Percentiles rank a stretch among this genome's conserved stretches.
Evolutionary conservation across 1,140 invertebrate genomes (phyloP).

Genomic region (Drosophila ficusphila): DNA sequence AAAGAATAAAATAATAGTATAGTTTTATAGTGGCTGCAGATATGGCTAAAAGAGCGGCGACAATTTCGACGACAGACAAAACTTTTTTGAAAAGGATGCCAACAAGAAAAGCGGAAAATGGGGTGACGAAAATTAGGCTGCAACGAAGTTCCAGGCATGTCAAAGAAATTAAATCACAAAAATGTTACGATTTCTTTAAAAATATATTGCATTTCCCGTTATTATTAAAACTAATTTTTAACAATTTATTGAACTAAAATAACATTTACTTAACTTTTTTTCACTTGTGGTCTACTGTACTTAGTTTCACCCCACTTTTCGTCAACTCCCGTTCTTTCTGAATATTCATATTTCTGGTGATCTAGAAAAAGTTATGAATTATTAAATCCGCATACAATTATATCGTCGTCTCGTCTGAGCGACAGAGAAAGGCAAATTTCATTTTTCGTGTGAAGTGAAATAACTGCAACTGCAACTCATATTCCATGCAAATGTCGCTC

Average conservation of each 20-base stretch:
- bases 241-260: not conserved
- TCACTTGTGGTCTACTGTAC: constrained; percentile 10
- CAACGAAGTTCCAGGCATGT: not conserved
- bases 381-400: constrained; percentile 80
- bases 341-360: constrained; percentile 72
- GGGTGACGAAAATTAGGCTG: constrained; percentile 2
- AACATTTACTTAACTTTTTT: not conserved
- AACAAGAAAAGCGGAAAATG: not conserved
- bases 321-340: constrained; percentile 48
- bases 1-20: constrained; percentile 48
- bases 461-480: constrained; percentile 45
- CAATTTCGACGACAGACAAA: constrained; percentile 40
- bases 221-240: not conserved
- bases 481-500: constrained; percentile 38
- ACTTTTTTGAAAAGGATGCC: constrained; percentile 14
- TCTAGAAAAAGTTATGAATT: constrained; percentile 76
- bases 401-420: constrained; percentile 36
- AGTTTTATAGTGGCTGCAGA: constrained; percentile 37
- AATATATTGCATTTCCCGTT: not conserved
- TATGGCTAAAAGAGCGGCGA: constrained; percentile 29
- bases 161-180: not conserved
- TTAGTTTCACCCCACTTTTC: constrained; percentile 22
- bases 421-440: constrained; percentile 16
- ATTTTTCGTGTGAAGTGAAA: constrained; percentile 37
- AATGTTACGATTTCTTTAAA: not conserved